Conservation (phyloP, 2,888 invertebrate genomes). For the Xestobium rufovillosum region DNA sequence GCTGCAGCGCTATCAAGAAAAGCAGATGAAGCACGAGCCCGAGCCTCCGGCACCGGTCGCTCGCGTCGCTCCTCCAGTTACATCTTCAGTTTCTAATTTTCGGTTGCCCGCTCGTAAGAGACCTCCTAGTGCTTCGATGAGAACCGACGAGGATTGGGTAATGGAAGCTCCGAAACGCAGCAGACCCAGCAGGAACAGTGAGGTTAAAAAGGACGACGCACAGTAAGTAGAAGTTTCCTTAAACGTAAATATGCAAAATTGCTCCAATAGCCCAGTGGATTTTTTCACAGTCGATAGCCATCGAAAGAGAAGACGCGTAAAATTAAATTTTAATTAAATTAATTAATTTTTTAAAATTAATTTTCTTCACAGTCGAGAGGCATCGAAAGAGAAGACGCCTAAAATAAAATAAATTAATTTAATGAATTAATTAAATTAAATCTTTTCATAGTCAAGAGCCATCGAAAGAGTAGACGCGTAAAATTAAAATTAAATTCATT, state of each 20-base stretch:
- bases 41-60: constrained; percentile 33
- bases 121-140: constrained; percentile 35
- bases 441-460: no score
- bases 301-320: no score
- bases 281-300: no score
- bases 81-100: constrained; percentile 5
- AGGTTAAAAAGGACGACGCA: constrained; percentile 35
- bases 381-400: no score
- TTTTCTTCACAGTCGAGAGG: no score
- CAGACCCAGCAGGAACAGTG: constrained; percentile 31
- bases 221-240: constrained; percentile 33
- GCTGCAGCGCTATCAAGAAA: constrained; percentile 78
- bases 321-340: no score
- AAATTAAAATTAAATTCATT: no score
- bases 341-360: constrained; percentile 7
- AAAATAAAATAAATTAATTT: no score
- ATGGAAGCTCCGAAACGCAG: constrained; percentile 43
- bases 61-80: constrained; percentile 27
- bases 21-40: constrained; percentile 61
- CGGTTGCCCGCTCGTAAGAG: constrained; percentile 32
- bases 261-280: no score
- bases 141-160: constrained; percentile 44
- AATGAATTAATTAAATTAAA: no score
- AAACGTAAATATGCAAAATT: no score
- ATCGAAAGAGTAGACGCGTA: no score